These are phyloP conservation scores for Alligator sinensis DNA, from an alignment of 2,113 vertebrate genomes.

Conservation along the genomic window DNA sequence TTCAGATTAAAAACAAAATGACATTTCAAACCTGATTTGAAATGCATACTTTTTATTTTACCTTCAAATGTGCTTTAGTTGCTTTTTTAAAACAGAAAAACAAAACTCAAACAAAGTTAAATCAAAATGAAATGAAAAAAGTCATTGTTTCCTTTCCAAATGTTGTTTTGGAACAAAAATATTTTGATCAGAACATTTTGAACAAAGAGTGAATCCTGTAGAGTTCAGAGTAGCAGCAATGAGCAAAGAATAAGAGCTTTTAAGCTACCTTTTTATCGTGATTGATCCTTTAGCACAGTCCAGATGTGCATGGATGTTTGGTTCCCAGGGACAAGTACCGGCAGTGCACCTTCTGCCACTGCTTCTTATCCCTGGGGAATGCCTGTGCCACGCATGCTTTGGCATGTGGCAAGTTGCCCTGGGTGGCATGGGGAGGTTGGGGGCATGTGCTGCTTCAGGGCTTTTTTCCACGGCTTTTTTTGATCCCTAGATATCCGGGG, in stretches of 20 bases:
- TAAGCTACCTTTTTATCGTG: neutral
- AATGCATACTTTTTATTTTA: neutral
- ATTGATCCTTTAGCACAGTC: neutral
- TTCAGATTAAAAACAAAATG: neutral
- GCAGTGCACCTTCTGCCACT: too few species aligned
- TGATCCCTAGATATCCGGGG: too few species aligned
- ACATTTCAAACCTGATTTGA: neutral
- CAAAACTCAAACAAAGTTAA: neutral
- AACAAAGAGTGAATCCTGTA: neutral
- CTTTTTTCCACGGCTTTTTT: too few species aligned
- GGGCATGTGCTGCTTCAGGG: too few species aligned
- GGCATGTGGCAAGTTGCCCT: too few species aligned
- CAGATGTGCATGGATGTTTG: too few species aligned
- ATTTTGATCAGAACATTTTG: neutral
- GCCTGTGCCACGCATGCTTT: too few species aligned
- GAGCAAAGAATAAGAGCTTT: neutral
- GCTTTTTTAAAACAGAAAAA: neutral
- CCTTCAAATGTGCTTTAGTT: neutral
- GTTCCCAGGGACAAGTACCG: too few species aligned
- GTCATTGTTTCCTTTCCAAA: neutral
- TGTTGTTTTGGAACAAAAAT: neutral
- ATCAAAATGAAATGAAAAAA: neutral
- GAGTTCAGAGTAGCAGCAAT: neutral
- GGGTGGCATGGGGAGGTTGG: too few species aligned
- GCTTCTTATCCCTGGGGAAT: too few species aligned